phyloP scores from a whole-genome alignment of 2,888 invertebrate species.

The Hemithea aestivaria region DNA sequence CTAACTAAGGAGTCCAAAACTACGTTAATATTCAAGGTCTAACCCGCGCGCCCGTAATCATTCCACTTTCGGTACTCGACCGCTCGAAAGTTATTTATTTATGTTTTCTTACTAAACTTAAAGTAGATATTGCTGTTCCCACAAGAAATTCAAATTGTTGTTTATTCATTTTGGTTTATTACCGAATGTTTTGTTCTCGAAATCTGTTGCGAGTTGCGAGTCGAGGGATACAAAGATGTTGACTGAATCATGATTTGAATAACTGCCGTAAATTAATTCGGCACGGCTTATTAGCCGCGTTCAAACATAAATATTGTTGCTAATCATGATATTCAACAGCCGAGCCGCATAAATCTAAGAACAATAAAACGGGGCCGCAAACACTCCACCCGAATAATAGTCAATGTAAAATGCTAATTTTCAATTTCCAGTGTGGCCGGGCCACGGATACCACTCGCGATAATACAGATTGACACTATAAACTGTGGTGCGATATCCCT shows the following conservation, averaged over 20 bases:
- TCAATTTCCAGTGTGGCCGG: slow-evolving; percentile 13
- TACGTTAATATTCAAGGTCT: slow-evolving; percentile 44
- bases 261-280: slow-evolving; percentile 30
- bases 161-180: slow-evolving; percentile 33
- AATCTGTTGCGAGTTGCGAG: slow-evolving; percentile 22
- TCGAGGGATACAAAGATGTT: slow-evolving; percentile 23
- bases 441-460: slow-evolving; percentile 26
- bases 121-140: slow-evolving; percentile 28
- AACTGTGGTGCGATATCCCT: slow-evolving; percentile 58
- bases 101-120: slow-evolving; percentile 32
- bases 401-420: slow-evolving; percentile 12
- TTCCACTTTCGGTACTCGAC: slow-evolving; percentile 25
- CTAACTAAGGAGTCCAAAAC: slow-evolving; percentile 33
- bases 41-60: slow-evolving; percentile 30
- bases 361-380: slow-evolving; percentile 9
- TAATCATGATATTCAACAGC: slow-evolving; percentile 26
- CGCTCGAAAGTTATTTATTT: slow-evolving; percentile 33
- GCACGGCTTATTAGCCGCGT: slow-evolving; percentile 23
- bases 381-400: not conserved
- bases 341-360: slow-evolving; percentile 8
- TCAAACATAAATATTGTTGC: slow-evolving; percentile 21
- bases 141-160: slow-evolving; percentile 30
- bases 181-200: slow-evolving; percentile 34
- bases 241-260: slow-evolving; percentile 29
- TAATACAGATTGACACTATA: slow-evolving; percentile 58